Conservation (phyloP, 2,888 invertebrate species). For the Andricus quercusramuli region DNA sequence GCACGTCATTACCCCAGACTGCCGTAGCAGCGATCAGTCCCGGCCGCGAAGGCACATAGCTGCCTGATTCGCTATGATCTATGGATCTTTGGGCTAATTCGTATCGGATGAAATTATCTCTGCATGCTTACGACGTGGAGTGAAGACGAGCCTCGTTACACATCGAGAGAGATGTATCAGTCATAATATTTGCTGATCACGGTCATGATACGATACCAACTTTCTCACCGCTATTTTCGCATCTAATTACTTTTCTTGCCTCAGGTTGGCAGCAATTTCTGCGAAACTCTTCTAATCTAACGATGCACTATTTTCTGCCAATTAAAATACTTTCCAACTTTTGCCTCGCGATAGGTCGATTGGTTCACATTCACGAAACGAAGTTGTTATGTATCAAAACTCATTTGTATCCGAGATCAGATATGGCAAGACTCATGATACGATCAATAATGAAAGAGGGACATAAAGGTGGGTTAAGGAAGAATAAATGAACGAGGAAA, state of each 20-base stretch:
- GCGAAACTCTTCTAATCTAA: conserved; percentile 4
- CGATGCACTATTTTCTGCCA: conserved; percentile 17
- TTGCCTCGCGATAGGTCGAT: background rate
- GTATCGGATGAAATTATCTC: conserved; percentile 63
- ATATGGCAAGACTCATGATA: background rate
- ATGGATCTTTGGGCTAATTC: conserved; percentile 68
- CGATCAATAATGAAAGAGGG: background rate
- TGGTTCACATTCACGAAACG: background rate
- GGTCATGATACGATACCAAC: conserved; percentile 27
- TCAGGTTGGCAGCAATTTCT: conserved; percentile 14
- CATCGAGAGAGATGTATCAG: conserved; percentile 29
- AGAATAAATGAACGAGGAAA: background rate
- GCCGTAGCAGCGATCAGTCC: conserved; percentile 64
- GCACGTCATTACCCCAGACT: conserved; percentile 78
- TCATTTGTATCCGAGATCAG: conserved; percentile 28
- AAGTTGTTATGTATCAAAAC: conserved; percentile 7
- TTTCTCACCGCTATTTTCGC: conserved; percentile 32
- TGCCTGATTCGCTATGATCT: conserved; percentile 65
- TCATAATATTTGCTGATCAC: conserved; percentile 38
- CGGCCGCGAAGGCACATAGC: conserved; percentile 48
- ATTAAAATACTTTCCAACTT: conserved; percentile 29
- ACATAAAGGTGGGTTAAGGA: background rate
- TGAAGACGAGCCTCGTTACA: conserved; percentile 34
- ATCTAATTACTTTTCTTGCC: conserved; percentile 34
- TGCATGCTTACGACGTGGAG: conserved; percentile 13